Evolutionary conservation across 92 coral and sea anemone genomes (phyloP), one percentile per base, ranked within the genome.

Genomic region (Phenganax subtilis): DNA sequence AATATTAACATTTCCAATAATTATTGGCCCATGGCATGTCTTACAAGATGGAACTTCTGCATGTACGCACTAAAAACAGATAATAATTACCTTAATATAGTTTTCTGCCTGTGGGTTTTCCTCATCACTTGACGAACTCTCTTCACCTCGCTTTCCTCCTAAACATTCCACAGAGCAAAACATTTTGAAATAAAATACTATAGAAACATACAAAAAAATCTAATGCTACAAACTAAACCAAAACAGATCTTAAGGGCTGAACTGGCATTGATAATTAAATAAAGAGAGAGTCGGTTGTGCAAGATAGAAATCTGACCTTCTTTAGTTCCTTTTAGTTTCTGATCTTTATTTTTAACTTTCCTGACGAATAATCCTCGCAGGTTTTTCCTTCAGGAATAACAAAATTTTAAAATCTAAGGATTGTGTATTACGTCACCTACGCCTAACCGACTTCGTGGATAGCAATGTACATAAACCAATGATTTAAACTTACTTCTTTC

Each of bases 111-210:
- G 93, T 9, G 91, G 87, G 58, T 84, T 81, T 0, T 94, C 98
- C 56, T 94, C 98, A 75, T 92, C 96, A 75, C 97, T 92, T 66
- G 98, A 94, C 11, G 97, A 92, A 68, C 97, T 92, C 15, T 94
- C 98, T 20, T 94, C 98, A 37, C 89, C 87, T 51, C 92, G 89
- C 56, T 79, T 79, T n/a, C 89, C 91, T 51, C 75, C 87, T 88
- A 37, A 57, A 68, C 54, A 10, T 37, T 37, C 47, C 47, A 37
- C 47, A 47, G 15, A 69, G 58, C 25, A 51, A 51, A 62, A 28
- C 14, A 65, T 72, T 3, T 59, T 14, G 51, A 69, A 17, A 69
- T 29, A 69, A 12, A 69, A 9, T 8, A 14, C 25, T 20, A 76
- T 57, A 54, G 8, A 54, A 51, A 62, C 65, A 59, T 59, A 27